Evolutionary conservation across 2,888 invertebrate genomes (phyloP).

Genomic region (Aromia moschata): DNA sequence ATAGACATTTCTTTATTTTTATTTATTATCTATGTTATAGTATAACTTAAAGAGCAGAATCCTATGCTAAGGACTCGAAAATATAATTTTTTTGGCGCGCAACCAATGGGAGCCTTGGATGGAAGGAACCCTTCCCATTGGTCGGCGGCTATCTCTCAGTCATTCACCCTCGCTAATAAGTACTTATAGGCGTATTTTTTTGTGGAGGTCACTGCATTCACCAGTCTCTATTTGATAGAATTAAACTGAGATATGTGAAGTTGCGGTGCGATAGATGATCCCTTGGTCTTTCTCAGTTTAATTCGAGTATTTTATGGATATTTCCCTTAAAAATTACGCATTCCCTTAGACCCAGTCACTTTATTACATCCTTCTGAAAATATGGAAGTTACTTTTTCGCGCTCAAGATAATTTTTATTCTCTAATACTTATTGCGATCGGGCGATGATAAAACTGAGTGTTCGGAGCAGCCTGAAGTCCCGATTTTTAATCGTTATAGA

Average conservation of each 20-base stretch:
- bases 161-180: slow-evolving; percentile 58
- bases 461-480: slow-evolving; percentile 33
- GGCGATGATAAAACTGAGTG: slow-evolving; percentile 48
- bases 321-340: slow-evolving; percentile 47
- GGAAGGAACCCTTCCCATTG: slow-evolving; percentile 38
- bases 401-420: slow-evolving; percentile 25
- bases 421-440: slow-evolving; percentile 59
- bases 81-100: slow-evolving; percentile 16
- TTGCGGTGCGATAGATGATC: slow-evolving; percentile 16
- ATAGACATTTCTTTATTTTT: slow-evolving; percentile 36
- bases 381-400: slow-evolving; percentile 42
- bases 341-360: slow-evolving; percentile 45
- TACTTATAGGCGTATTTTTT: slow-evolving; percentile 54
- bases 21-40: slow-evolving; percentile 51
- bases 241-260: slow-evolving; percentile 39
- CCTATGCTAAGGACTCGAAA: slow-evolving; percentile 43
- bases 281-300: slow-evolving; percentile 41
- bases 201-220: slow-evolving; percentile 48
- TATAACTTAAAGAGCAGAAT: slow-evolving; percentile 54
- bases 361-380: slow-evolving; percentile 46
- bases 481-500: neutral
- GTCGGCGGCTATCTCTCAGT: slow-evolving; percentile 51
- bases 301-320: slow-evolving; percentile 44
- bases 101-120: slow-evolving; percentile 6
- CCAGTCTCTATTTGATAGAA: slow-evolving; percentile 47